Base-by-base conservation (phyloP, 2,113 vertebrate genomes). In the Chamaea fasciata region DNA sequence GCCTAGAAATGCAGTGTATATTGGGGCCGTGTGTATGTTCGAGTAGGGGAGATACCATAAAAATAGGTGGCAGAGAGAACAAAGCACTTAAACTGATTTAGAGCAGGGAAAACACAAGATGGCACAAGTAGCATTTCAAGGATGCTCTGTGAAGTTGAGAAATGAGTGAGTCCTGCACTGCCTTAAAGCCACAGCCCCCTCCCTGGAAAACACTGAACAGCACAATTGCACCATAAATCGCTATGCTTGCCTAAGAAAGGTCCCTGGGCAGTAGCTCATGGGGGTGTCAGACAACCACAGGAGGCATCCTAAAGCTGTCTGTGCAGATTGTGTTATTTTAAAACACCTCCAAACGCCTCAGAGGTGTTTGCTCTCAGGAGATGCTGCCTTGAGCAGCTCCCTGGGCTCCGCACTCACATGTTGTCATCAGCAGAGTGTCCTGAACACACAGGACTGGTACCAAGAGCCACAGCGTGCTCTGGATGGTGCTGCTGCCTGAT, bases 51-150 rank as follows among this genome's bases (percentile, higher is more conserved):
- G 52, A 35, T 63, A 41, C 11, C 35, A 92, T 89, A 89, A 94
- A 97, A 78, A 78, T 37, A 24, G 70, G 87, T 91, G 56, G 62
- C 77, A 92, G 73, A 53, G 86, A 82, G 93, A 97, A 96, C 91
- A 95, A 95, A 96, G 31, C 95, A 91, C 86, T 96, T 94, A 84
- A 91, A 95, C 65, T 95, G 94, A 96, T 95, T 95, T 96, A 96
- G 84, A 96, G 93, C 93, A 76, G 83, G 90, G 47, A 91, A 95
- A 92, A 97, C 96, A 97, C 96, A 95, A 96, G 96, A 96, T 95
- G 96, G 94, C 96, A 97, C 91, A 97, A 97, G 95, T 89, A 92
- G 92, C 92, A 95, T 96, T 96, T 97, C 91, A 95, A 92, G 96
- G 95, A 92, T 92, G 89, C 62, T 94, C 49, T 16, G 65, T 75